Evolutionary conservation across 2,888 invertebrate genomes (phyloP), one percentile per base, ranked within the genome.

Genomic region (Glaucopsyche alexis): DNA sequence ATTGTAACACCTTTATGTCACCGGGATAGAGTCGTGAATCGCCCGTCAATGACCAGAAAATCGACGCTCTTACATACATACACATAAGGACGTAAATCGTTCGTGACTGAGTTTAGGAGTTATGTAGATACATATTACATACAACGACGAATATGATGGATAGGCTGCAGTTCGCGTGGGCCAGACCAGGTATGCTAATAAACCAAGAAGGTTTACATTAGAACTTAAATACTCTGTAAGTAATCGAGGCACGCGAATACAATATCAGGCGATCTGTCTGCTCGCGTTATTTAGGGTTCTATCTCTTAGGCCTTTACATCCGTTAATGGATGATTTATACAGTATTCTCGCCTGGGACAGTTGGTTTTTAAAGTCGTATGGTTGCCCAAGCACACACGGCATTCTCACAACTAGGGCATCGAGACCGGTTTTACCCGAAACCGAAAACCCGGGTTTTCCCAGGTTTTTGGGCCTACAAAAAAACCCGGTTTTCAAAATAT

Each of bases 121-220:
- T 9, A 52, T 52, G 52, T 60, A 60, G 11, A 19, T 19, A 80
- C 81, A n/a, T n/a, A n/a, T 40, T 40, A 77, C 81, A 80, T 81
- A 81, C 81, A 81, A 76, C 78, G 72, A 76, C 76, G 74, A 75
- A 75, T 89, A 91, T 91, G 91, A 91, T 87, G 89, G 89, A 91
- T 91, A 85, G 86, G 82, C 81, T 79, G 84, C 80, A 75, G 79
- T 79, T 79, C 81, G 90, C 90, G 91, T 90, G 88, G 91, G 91
- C 85, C 83, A 79, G 84, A 84, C 80, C 90, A 79, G 85, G 91
- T 91, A 91, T 91, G 91, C 91, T 90, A 91, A 91, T 91, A 81
- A 81, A 82, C 75, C 77, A 72, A 78, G 78, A 79, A 80, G 83
- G 85, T 83, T 83, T 85, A 85, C 84, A 82, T 83, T 81, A 82